Evolutionary conservation across 2,888 invertebrate genomes (phyloP), one percentile per base, ranked within the genome.

Genomic region (Anthophora plumipes): DNA sequence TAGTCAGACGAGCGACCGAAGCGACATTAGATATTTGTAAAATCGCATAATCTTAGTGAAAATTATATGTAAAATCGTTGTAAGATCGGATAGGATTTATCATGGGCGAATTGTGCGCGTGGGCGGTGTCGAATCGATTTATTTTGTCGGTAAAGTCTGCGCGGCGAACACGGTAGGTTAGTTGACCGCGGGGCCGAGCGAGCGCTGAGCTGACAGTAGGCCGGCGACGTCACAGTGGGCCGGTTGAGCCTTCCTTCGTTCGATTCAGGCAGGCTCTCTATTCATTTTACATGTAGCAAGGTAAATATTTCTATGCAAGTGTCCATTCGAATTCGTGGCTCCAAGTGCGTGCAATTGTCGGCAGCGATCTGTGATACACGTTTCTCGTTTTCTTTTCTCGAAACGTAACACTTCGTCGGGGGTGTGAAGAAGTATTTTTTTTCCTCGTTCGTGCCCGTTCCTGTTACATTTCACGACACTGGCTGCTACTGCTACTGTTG

Each of bases 161-260:
- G 86, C 88, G 88, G 88, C 86, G 85, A 85, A 84, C 89, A 91
- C 90, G 91, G 92, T 93, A 91, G 92, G 93, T 92, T 92, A 93
- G 93, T 93, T 93, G 93, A 92, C 92, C 92, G 94, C 93, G 93
- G 93, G 93, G 93, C 93, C 93, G 93, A 93, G 94, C 92, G 93
- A 93, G 92, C 91, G 92, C 91, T 91, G 93, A 91, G 93, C 94
- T 94, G 94, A 94, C 94, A 94, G 94, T 94, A 94, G 94, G 94
- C 94, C 94, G 94, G 94, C 94, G 94, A 94, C 94, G 94, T 94
- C 94, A 94, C 94, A 93, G 93, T 93, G 93, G 94, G 94, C 94
- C 94, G 94, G 94, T 94, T 93, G 93, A 92, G 93, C 93, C 92
- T 93, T 92, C 91, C 91, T 91, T 91, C 91, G 90, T 92, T 91